Evolutionary conservation across 2,797 vertebrate genomes (phyloP), one percentile per base, ranked within the genome.

Genomic region (Momotus momota): DNA sequence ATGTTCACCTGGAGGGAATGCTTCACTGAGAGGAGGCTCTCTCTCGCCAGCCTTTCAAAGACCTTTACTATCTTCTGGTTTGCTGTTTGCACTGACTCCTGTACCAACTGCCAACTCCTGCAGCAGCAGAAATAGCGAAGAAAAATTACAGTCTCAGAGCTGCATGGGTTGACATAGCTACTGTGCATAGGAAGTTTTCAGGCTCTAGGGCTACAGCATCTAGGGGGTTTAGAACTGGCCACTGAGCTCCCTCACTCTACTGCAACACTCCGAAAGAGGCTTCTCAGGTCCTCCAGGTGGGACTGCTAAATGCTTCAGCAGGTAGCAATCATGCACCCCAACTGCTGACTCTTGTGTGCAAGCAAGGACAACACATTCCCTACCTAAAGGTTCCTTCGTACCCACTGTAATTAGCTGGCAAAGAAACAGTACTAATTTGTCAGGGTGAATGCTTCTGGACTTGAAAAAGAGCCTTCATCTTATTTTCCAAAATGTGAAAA

Each of bases 111-210:
- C 17, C 21, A 79, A 20, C 31, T 20, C 41, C 46, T 46, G 55
- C 49, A 79, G 66, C 26, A 86, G 52, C 64, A 92, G 67, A 72
- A 84, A 90, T 1, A 61, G 20, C 31, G 43, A 43, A 74, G 16
- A 33, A 41, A 88, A 75, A 88, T 31, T 10, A n/a, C 15, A 57
- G 11, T 19, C 29, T 70, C 22, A 9, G 14, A 17, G 20, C 27
- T 60, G 25, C 40, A 26, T 1, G 22, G 3, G 10, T 29, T 80
- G 67, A 33, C 66, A 87, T 49, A 90, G 35, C 35, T 51, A 35
- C 26, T 4, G 2, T 0, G 0, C 22, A 0, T 7, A 14, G n/a
- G 49, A 49, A 29, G 20, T 0, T 85, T 72, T 46, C 55, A 69
- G 38, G n/a, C 12, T 25, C 21, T 6, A 19, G 13, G 15, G 25